A percentile compares a stretch with the other conserved stretches of the same genome.
Evolutionary conservation across 30 jellyfish, hydroid and myxozoan species (phyloP).

Genomic region (Turritopsis dohrnii): DNA sequence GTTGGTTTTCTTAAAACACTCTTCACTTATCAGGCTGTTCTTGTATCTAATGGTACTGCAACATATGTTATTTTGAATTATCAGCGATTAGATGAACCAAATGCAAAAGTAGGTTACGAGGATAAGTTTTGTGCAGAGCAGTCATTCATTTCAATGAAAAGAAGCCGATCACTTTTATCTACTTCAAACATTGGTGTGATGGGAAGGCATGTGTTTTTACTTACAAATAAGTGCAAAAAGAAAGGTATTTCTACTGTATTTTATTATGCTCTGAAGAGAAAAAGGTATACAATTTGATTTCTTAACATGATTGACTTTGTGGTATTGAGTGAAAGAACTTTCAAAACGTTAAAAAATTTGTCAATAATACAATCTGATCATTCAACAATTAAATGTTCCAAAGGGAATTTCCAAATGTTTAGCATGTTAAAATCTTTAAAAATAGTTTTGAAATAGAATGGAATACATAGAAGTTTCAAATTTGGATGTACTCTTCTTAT

Average conservation of each 20-base stretch:
- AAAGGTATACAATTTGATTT: too few relatives aligned
- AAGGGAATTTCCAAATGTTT: too few relatives aligned
- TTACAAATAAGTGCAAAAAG: neutral
- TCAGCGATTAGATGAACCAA: neutral
- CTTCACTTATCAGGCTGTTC: neutral
- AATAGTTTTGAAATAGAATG: too few relatives aligned
- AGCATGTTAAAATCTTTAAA: too few relatives aligned
- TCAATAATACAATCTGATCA: too few relatives aligned
- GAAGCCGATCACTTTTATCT: neutral
- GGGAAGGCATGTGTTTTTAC: slow-evolving; percentile 9
- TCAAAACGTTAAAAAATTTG: too few relatives aligned
- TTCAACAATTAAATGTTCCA: too few relatives aligned
- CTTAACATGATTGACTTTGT: too few relatives aligned
- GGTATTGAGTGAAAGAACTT: too few relatives aligned
- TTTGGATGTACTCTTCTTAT: too few relatives aligned
- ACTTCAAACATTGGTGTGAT: neutral
- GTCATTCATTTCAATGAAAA: neutral
- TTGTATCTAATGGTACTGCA: neutral
- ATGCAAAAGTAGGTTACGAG: neutral
- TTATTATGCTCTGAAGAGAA: too few relatives aligned
- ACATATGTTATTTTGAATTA: slow-evolving; percentile 6
- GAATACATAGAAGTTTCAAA: too few relatives aligned
- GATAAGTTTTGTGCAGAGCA: neutral
- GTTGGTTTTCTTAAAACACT: neutral
- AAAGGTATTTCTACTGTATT: neutral